Conservation (phyloP, 2,888 invertebrate species). For the Willowsia nigromaculata region DNA sequence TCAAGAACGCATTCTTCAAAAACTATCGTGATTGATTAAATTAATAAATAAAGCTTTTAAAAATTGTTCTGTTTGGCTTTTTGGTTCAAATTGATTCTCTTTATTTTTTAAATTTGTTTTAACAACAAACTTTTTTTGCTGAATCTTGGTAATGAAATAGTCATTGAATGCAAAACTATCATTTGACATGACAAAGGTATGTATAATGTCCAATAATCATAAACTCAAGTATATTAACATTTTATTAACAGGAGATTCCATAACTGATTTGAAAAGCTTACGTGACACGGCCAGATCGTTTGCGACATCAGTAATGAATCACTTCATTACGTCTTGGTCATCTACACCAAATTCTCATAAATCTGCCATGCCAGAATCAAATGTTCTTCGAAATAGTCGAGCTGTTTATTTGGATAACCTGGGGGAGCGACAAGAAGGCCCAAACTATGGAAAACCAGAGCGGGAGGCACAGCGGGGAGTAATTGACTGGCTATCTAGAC, state of each 20-base stretch:
- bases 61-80: too few relatives aligned
- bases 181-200: too few relatives aligned
- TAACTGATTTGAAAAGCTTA: constrained; percentile 26
- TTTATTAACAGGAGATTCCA: constrained; percentile 9
- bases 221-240: too few relatives aligned
- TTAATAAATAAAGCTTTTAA: too few relatives aligned
- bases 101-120: too few relatives aligned
- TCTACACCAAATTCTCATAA: neutral
- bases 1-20: too few relatives aligned
- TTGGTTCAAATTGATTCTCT: too few relatives aligned
- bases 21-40: too few relatives aligned
- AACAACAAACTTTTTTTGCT: too few relatives aligned
- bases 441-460: constrained; percentile 46
- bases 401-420: constrained; percentile 53
- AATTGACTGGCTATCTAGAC: constrained; percentile 76
- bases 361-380: neutral
- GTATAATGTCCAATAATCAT: too few relatives aligned
- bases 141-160: too few relatives aligned
- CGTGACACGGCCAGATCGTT: constrained; percentile 46
- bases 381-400: constrained; percentile 16
- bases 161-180: too few relatives aligned
- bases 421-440: constrained; percentile 48
- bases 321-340: constrained; percentile 32
- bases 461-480: constrained; percentile 72
- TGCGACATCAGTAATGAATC: constrained; percentile 20